Evolutionary conservation across 1,140 invertebrate genomes (phyloP), one percentile per base, ranked within the genome.

Genomic region (Scaptomyza graminum): DNA sequence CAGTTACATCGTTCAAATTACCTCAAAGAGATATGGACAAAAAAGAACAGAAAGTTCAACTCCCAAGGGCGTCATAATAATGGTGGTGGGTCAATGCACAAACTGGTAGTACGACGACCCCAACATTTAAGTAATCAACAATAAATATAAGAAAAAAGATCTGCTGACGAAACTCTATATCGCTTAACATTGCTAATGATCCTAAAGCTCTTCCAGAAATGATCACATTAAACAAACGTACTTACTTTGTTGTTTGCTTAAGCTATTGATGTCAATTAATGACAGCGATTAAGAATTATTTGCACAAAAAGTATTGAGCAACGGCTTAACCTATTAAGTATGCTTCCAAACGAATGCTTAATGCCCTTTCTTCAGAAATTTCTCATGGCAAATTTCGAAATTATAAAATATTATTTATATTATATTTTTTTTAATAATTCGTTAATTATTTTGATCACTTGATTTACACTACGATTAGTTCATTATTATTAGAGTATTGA

Each of bases 71-170:
- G 15, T 34, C 34, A 54, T 60, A 47, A 56, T 50, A 67, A 67
- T 61, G 13, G 43, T 49, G 39, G 55, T 49, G 52, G 69, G 69
- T 72, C 56, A 72, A 67, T 61, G 69, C 56, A 67, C 63, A 61
- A 55, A 46, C 52, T 43, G 39, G 56, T 9, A 18, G 69, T 67
- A 37, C 69, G 69, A 59, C 63, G 69, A 72, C 69, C 69, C 60
- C 11, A 31, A 49, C 31, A 50, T 31, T 51, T 34, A 43, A 25
- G 67, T 50, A 70, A 70, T 64, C 64, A 64, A 63, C 52, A 47
- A 41, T 0, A 56, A 56, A 43, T 9, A 39, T 56, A 39, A 60
- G 52, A 16, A 15, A 13, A 28, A 37, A 18, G 16, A 39, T 62
- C 5, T 54, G 57, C 31, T 22, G 18, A 61, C 57, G 22, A 49